Base-by-base conservation (phyloP, 92 coral and sea anemone genomes). In the Epizoanthus ramosus region DNA sequence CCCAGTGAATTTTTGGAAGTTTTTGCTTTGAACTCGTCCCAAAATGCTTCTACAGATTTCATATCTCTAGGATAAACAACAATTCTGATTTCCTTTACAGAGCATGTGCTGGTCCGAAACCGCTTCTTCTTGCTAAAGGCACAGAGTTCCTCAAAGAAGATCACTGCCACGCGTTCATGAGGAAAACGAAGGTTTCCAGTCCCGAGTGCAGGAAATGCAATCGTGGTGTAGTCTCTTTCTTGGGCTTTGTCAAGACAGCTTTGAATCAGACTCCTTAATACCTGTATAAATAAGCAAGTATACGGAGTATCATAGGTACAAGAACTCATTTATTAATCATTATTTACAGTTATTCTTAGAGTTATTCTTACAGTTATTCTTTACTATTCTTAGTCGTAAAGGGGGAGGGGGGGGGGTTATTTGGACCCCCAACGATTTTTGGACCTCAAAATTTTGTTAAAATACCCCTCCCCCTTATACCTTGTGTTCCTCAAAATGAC, bases 181-280 rank as follows among this genome's bases (percentile, higher is more conserved):
- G 97, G 97, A 84, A 85, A 93, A 6, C 81, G 69, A 35, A 90
- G 89, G 24, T 88, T 88, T 71, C 97, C 97, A 21, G 97, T 93
- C 56, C 97, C 97, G 71, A 93, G 88, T 41, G 97, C 97, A 8
- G 97, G 97, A 28, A 93, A 89, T 45, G 98, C 90, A 47, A 93
- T 91, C 7, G 83, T 91, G 5, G 75, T 75, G 43, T 89, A 88
- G 1, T 73, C 70, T 86, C 80, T 71, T 15, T 79, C 82, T 61
- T 87, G 84, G 15, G 92, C 88, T 85, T 86, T 84, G 1, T 79
- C 56, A 9, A 93, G 86, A 56, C 98, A 91, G 5, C 64, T 80
- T 65, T 82, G 52, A 22, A 93, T 69, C 23, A 69, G 50, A n/a
- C 74, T 69, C 43, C 54, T 41, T 69, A 69, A 69, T 0, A 35